phyloP scores from a whole-genome alignment of 2,797 vertebrate genomes.

The Enoplosus armatus region DNA sequence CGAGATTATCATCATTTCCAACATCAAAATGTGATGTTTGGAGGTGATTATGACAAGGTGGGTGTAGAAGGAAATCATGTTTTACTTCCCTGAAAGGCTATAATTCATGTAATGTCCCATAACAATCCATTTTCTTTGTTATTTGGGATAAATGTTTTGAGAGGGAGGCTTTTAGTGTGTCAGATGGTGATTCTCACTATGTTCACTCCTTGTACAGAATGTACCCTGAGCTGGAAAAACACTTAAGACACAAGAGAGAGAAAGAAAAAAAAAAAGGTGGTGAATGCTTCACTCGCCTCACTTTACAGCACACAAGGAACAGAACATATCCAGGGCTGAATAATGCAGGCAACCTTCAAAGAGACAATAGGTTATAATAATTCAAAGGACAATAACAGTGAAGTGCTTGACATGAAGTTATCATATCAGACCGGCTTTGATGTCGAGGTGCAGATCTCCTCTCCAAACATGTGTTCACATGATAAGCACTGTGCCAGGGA shows the following conservation, averaged over 20 bases:
- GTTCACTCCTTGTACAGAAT: slow-evolving; percentile 31
- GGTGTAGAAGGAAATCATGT: slow-evolving; percentile 28
- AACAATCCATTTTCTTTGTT: slow-evolving; percentile 35
- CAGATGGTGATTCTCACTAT: slow-evolving; percentile 10
- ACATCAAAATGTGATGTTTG: slow-evolving; percentile 34
- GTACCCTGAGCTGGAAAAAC: slow-evolving; percentile 33
- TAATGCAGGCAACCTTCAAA: slow-evolving; percentile 25
- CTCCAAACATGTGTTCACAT: slow-evolving; percentile 43
- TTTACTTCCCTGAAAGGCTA: slow-evolving; percentile 28
- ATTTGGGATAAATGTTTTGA: slow-evolving; percentile 32
- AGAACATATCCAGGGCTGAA: slow-evolving; percentile 25
- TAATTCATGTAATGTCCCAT: slow-evolving; percentile 37
- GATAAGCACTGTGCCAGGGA: slow-evolving; percentile 47
- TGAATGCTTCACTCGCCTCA: slow-evolving; percentile 38
- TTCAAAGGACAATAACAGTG: slow-evolving; percentile 28
- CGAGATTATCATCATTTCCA: slow-evolving; percentile 41
- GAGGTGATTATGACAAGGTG: slow-evolving; percentile 48
- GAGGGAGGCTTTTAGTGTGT: slow-evolving; percentile 25
- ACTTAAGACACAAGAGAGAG: not conserved
- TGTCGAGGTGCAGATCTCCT: slow-evolving; percentile 22
- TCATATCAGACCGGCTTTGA: slow-evolving; percentile 42
- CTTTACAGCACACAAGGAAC: slow-evolving; percentile 1
- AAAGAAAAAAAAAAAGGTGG: not conserved
- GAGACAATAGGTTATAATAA: not conserved
- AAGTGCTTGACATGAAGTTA: slow-evolving; percentile 29